Evolutionary conservation across 2,888 invertebrate genomes (phyloP), one percentile per base, ranked within the genome.

Genomic region (Linnaemya vulpina): DNA sequence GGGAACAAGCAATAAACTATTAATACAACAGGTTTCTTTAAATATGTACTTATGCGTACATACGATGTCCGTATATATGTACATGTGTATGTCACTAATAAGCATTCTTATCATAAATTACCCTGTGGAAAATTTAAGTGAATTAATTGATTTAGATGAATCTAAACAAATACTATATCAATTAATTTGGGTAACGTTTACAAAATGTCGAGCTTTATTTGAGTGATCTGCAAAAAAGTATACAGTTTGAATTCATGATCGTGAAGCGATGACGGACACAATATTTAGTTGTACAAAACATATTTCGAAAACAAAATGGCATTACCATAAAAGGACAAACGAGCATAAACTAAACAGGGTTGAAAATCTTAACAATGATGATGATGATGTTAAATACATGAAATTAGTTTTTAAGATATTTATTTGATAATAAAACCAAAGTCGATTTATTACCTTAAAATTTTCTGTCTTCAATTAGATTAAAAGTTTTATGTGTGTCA

Each of bases 321-420:
- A n/a, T n/a, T 49, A 49, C 17, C 49, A 49, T 49, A n/a, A n/a
- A 49, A 49, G 60, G 11, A 60, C 60, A 60, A 60, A 60, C 35
- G n/a, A n/a, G 7, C 60, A 60, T 40, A 62, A 62, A 62, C 11
- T 62, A n/a, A 62, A 62, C 5, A 17, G 62, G 38, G 17, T 8
- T 17, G 7, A 40, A 8, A 62, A 9, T 40, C 1, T 11, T 3
- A n/a, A 62, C 40, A 3, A 40, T 17, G 20, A 46, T 65, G 46
- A 25, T 22, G 46, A 11, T 65, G n/a, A n/a, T n/a, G n/a, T n/a
- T n/a, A 25, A 38, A 40, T 62, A 20, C 40, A 62, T 38, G 17
- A 62, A 62, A 62, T 62, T 20, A 10, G 13, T n/a, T 17, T 62
- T 62, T 7, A 62, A 20, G 20, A 62, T 62, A 40, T 62, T 62